These are phyloP conservation scores for Drosophila kepulauana DNA, from an alignment of 1,140 invertebrate species.

Conservation along the genomic window DNA sequence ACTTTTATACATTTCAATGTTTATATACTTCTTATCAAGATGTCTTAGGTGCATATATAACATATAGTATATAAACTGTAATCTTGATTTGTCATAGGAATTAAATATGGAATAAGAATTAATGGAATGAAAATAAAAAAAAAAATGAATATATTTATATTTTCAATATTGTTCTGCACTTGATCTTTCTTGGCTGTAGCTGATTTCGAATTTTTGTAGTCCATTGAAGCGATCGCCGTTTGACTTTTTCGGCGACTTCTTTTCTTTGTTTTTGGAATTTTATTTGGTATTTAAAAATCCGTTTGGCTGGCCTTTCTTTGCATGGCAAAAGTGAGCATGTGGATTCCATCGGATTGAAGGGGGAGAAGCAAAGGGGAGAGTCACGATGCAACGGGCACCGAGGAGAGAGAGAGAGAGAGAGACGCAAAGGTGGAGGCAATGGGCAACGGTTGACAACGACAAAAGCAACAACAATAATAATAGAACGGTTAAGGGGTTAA, in stretches of 20 bases:
- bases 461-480: slow-evolving; percentile 36
- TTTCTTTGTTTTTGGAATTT: slow-evolving; percentile 27
- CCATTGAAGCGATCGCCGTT: slow-evolving; percentile 16
- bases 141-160: too few species aligned
- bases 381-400: slow-evolving; percentile 39
- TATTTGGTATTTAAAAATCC: slow-evolving; percentile 36
- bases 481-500: slow-evolving; percentile 45
- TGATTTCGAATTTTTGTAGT: not conserved
- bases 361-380: slow-evolving; percentile 3
- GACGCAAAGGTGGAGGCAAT: not conserved
- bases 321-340: slow-evolving; percentile 18
- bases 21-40: too few species aligned
- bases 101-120: too few species aligned
- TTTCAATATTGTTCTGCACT: too few species aligned
- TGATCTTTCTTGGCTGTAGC: not conserved
- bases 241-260: slow-evolving; percentile 29
- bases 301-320: slow-evolving; percentile 33
- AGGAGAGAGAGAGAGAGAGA: too few species aligned
- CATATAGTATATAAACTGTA: too few species aligned
- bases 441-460: slow-evolving; percentile 32
- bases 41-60: too few species aligned
- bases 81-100: too few species aligned
- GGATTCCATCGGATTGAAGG: not conserved
- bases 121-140: too few species aligned
- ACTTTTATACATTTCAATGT: too few species aligned